phyloP scores from a whole-genome alignment of 1,140 invertebrate genomes.

The Sitodiplosis mosellana region DNA sequence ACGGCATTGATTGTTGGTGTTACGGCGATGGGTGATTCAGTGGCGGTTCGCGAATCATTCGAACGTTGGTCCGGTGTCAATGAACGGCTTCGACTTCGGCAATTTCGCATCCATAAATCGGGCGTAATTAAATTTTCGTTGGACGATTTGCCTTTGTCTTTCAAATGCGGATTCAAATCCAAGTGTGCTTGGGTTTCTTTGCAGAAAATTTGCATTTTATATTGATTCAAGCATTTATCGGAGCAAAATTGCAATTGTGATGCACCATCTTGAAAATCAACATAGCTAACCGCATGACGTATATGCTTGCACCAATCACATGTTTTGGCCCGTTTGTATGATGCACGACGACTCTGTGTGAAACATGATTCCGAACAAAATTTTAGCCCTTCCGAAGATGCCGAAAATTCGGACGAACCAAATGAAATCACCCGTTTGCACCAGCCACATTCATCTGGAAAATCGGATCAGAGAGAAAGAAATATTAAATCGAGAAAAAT shows the following conservation, averaged over 20 bases:
- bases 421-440: slow-evolving; percentile 34
- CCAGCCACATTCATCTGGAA: slow-evolving; percentile 31
- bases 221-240: slow-evolving; percentile 84
- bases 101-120: slow-evolving; percentile 67
- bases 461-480: no score
- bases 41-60: slow-evolving; percentile 15
- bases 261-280: slow-evolving; percentile 68
- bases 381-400: slow-evolving; percentile 33
- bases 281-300: slow-evolving; percentile 76
- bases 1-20: slow-evolving; percentile 5
- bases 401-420: slow-evolving; percentile 31
- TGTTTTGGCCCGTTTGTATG: slow-evolving; percentile 79
- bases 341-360: slow-evolving; percentile 66
- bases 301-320: slow-evolving; percentile 87
- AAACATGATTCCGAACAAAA: slow-evolving; percentile 82
- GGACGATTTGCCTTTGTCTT: slow-evolving; percentile 22
- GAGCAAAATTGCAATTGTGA: slow-evolving; percentile 66
- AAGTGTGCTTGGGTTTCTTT: slow-evolving; percentile 76
- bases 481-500: no score
- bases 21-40: slow-evolving; percentile 11
- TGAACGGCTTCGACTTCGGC: slow-evolving; percentile 41
- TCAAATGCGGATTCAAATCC: slow-evolving; percentile 56
- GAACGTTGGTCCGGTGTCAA: slow-evolving; percentile 28
- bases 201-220: slow-evolving; percentile 92
- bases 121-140: slow-evolving; percentile 43